Evolutionary conservation across 2,888 invertebrate species (phyloP).

Genomic region (Mayetiola destructor): DNA sequence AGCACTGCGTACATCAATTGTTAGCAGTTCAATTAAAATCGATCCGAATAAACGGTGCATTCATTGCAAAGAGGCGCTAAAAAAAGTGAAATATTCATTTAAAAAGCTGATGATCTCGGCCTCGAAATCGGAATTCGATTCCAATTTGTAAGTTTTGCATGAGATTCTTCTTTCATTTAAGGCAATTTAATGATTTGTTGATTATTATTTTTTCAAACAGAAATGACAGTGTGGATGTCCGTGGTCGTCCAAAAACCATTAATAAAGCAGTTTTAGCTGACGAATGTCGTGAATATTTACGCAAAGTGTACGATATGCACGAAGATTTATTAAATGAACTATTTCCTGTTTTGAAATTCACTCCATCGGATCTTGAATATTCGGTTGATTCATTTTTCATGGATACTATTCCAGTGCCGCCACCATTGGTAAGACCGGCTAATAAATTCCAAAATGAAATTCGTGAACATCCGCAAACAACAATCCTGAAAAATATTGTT

Average conservation of each 20-base stretch:
- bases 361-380: constrained; percentile 33
- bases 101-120: constrained; percentile 28
- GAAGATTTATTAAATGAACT: constrained; percentile 50
- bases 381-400: constrained; percentile 80
- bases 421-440: constrained; percentile 67
- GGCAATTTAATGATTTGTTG: not conserved
- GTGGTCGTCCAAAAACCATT: constrained; percentile 18
- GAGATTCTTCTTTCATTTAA: not conserved
- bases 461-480: constrained; percentile 64
- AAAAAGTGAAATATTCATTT: constrained; percentile 26
- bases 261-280: constrained; percentile 45
- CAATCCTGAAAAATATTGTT: constrained; percentile 53
- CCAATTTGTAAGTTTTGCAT: constrained; percentile 16
- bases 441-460: constrained; percentile 36
- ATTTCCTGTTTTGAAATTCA: constrained; percentile 49
- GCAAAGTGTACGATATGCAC: constrained; percentile 57
- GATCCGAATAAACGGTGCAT: constrained; percentile 25
- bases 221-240: constrained; percentile 16
- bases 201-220: constrained; percentile 2
- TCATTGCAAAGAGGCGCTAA: constrained; percentile 27
- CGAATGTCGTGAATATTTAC: constrained; percentile 51
- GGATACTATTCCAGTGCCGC: constrained; percentile 69
- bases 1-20: constrained; percentile 27
- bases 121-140: constrained; percentile 26
- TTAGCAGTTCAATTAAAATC: constrained; percentile 26